Evolutionary conservation across 2,888 invertebrate genomes (phyloP), one percentile per base, ranked within the genome.

Genomic region (Brachylomia viminalis): DNA sequence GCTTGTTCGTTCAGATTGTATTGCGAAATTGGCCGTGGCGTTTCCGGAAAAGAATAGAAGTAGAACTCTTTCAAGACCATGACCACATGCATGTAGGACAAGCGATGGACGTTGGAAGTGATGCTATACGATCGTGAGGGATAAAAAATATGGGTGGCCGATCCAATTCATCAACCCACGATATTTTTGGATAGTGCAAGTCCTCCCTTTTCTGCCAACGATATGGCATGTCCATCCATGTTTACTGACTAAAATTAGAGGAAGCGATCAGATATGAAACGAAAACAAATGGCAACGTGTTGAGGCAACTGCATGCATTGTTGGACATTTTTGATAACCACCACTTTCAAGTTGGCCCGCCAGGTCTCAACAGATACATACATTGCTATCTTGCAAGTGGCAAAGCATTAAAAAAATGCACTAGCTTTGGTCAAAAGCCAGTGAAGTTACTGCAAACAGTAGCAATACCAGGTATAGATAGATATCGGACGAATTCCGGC

Each of bases 401-500:
- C 17, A 33, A 68, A 59, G 27, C 6, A 56, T 71, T 71, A 1
- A 1, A 62, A 17, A 66, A 73, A 49, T 67, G 45, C 52, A 45
- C 15, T 20, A 73, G 64, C 38, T 47, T 59, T 62, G 58, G 59
- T 68, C 52, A 84, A 59, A 67, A 71, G 7, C 33, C 47, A 52
- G 47, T 52, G 65, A 27, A 33, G 49, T 42, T 68, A 58, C 38
- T 71, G 74, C 54, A 65, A 67, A 75, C 62, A 68, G 80, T 71
- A 73, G 65, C 69, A 72, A 65, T 76, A 72, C 80, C 75, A 80
- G 77, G 77, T 83, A 77, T 66, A 82, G 75, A 85, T 79, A 83
- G 68, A 79, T 84, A 87, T 87, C 88, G 84, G 77, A 83, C 84
- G 73, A 86, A 89, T 86, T 87, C 83, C 86, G 85, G 77, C 75